Conservation (phyloP, 1,140 invertebrate genomes). For the Drosophila nigrodunni region DNA sequence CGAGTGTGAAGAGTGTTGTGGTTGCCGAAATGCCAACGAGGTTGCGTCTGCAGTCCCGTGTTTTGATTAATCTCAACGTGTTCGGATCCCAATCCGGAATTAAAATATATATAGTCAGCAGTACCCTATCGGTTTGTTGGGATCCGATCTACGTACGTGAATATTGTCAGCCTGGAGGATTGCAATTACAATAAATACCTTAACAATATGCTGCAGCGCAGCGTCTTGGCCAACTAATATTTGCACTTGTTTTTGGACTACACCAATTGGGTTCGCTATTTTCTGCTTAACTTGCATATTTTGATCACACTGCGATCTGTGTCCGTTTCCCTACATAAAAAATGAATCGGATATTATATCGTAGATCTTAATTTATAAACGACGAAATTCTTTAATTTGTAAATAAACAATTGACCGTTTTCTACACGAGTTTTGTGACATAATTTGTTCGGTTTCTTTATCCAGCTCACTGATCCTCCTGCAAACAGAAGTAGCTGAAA, state of each 20-base stretch:
- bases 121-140: neutral
- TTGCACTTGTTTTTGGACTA: neutral
- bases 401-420: no score
- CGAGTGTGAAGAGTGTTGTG: constrained; percentile 29
- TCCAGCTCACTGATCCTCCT: no score
- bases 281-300: neutral
- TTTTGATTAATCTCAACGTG: constrained; percentile 5
- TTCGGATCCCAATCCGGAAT: neutral
- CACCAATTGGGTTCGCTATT: neutral
- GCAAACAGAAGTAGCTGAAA: no score
- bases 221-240: constrained; percentile 19
- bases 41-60: constrained; percentile 18
- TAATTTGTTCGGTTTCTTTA: no score
- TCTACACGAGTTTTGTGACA: no score
- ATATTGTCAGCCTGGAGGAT: constrained; percentile 14
- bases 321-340: no score
- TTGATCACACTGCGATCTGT: neutral
- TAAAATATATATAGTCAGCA: neutral
- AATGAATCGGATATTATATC: no score
- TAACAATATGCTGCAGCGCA: constrained; percentile 3
- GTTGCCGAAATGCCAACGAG: constrained; percentile 18
- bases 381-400: no score
- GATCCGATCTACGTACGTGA: neutral
- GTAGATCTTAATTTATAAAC: no score
- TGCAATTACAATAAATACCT: constrained; percentile 33